phyloP scores from a whole-genome alignment of 2,113 vertebrate genomes.

The Hiodon tergisus region DNA sequence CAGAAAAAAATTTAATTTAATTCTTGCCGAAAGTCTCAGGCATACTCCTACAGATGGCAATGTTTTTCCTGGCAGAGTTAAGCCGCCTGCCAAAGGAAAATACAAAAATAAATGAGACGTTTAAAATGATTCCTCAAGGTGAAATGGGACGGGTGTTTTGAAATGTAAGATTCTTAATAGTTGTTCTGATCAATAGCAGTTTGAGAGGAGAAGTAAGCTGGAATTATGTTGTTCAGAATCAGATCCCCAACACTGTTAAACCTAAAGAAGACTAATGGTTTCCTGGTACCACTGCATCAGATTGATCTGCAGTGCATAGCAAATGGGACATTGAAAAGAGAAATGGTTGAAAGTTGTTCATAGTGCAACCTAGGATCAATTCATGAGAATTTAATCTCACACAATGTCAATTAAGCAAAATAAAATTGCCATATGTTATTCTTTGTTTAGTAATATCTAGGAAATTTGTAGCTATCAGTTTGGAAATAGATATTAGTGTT shows the following conservation, averaged over 20 bases:
- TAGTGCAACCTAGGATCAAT: too few relatives aligned
- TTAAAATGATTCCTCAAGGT: conserved; percentile 32
- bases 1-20: background rate
- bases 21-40: background rate
- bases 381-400: background rate
- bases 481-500: too few relatives aligned
- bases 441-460: too few relatives aligned
- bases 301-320: conserved; percentile 13
- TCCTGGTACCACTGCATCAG: conserved; percentile 16
- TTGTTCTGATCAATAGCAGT: conserved; percentile 26
- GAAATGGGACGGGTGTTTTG: conserved; percentile 25
- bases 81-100: background rate
- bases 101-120: conserved; percentile 26
- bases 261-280: conserved; percentile 18
- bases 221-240: conserved; percentile 25
- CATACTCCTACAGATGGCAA: conserved; percentile 6
- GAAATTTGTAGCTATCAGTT: too few relatives aligned
- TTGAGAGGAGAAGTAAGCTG: conserved; percentile 27
- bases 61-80: conserved; percentile 6
- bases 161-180: conserved; percentile 4
- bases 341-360: too few relatives aligned
- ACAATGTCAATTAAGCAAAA: background rate
- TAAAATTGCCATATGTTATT: too few relatives aligned
- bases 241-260: conserved; percentile 21
- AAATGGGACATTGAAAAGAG: too few relatives aligned